phyloP scores from a whole-genome alignment of 2,797 vertebrate genomes.

The Phrynocephalus vlangalii region DNA sequence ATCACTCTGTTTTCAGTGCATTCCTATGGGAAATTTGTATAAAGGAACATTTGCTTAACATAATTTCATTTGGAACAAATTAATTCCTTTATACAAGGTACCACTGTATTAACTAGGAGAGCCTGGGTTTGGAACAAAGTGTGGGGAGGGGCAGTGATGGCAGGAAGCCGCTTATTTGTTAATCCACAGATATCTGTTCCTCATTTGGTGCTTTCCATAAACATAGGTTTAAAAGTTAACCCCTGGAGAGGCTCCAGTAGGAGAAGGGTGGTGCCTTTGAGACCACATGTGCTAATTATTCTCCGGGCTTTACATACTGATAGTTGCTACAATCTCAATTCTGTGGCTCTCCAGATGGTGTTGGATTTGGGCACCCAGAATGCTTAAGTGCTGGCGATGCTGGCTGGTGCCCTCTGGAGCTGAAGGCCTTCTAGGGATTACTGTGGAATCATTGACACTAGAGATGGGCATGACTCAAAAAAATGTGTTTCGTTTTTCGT shows the following conservation, averaged over 20 bases:
- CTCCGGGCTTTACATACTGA: too few species aligned
- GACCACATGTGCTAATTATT: background rate
- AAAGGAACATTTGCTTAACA: too few species aligned
- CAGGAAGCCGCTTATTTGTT: background rate
- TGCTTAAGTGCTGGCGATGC: too few species aligned
- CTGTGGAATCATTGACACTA: background rate
- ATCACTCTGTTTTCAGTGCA: too few species aligned
- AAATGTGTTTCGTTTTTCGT: too few species aligned
- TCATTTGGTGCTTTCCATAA: slow-evolving; percentile 19
- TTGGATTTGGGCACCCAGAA: background rate
- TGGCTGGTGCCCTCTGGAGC: background rate
- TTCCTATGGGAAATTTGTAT: too few species aligned
- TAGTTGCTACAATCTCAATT: background rate
- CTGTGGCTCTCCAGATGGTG: background rate
- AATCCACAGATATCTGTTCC: background rate
- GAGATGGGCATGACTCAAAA: too few species aligned
- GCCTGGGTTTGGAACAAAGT: slow-evolving; percentile 10
- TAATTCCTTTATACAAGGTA: too few species aligned
- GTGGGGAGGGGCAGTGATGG: background rate
- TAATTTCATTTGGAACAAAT: too few species aligned
- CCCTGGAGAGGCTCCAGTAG: background rate
- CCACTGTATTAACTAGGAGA: background rate
- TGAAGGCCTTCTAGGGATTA: background rate
- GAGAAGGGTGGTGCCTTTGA: background rate
- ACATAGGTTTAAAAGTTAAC: slow-evolving; percentile 5